Base-by-base conservation (phyloP, 2,797 vertebrate species). In the Poeciliopsis presidionis region DNA sequence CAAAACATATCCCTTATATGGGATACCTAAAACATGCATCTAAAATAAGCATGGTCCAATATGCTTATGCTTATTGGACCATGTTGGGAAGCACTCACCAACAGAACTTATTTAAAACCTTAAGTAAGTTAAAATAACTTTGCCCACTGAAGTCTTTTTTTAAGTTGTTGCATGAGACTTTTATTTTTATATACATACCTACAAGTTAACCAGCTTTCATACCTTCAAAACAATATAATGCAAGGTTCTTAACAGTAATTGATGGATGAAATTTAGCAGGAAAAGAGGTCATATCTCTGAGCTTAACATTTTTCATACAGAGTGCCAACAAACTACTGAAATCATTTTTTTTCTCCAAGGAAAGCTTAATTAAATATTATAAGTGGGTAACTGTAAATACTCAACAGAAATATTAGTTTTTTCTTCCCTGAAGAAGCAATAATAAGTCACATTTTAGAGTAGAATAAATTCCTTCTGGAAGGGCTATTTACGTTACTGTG, bases 151-250 rank as follows among this genome's bases (percentile, higher is more conserved):
- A 33, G 14, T 22, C 25, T 63, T 20, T 20, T 36, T 36, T 36
- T 8, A 16, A 20, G 61, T 20, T 36, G 14, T 36, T 33, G 3
- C 16, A 39, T 63, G 16, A 0, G 18, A 22, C 20, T 20, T 39
- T 51, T 59, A 30, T 36, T 4, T 36, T 4, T 36, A 36, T 33
- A 33, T 33, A 36, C 5, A 33, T 7, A 8, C 16, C 61, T 9
- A 39, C 9, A 39, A 0, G 33, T 20, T 65, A 65, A 11, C 33
- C 8, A 55, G 53, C 53, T 55, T 55, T 55, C 8, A n/a, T 4
- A 22, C 61, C 61, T 65, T 65, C 18, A 65, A 65, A 53, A 63
- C 59, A 63, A 33, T 36, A 65, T 65, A 65, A 65, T 39, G 18
- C 8, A 63, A 63, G 14, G 59, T 65, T 63, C 30, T 18, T 63